These are phyloP conservation scores for Apteryx mantelli DNA, from an alignment of 2,113 vertebrate species.

Conservation along the genomic window DNA sequence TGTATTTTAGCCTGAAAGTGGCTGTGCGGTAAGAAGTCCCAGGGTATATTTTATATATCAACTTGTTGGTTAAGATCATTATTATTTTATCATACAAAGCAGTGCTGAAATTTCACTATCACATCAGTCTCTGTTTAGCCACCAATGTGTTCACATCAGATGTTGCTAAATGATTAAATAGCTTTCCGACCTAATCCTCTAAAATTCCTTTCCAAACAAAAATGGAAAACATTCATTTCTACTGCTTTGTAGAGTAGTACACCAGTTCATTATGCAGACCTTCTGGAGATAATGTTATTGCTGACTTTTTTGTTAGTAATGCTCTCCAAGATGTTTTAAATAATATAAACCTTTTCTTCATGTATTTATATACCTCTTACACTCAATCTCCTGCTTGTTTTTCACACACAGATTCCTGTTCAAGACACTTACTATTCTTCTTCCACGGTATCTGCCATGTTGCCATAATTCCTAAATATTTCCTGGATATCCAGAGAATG, in stretches of 20 bases:
- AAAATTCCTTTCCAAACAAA: not conserved
- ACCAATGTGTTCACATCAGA: not conserved
- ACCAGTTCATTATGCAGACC: not conserved
- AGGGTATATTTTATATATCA: constrained; percentile 55
- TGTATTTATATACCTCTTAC: not conserved
- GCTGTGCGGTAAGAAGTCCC: constrained; percentile 32
- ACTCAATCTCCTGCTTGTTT: not conserved
- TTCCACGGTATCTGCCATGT: not conserved
- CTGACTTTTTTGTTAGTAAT: not conserved
- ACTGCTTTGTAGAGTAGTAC: not conserved
- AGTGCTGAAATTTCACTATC: constrained; percentile 1
- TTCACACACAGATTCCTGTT: not conserved
- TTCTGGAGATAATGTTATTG: not conserved
- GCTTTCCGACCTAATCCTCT: not conserved
- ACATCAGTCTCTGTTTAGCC: constrained; percentile 9
- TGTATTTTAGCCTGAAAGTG: not conserved
- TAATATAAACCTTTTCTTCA: not conserved
- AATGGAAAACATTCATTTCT: not conserved
- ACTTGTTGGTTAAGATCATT: constrained; percentile 43
- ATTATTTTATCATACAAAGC: constrained; percentile 53
- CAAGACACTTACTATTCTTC: not conserved
- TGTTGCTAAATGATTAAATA: constrained; percentile 24
- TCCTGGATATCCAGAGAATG: not conserved
- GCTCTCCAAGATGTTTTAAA: not conserved
- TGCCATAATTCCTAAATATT: not conserved